phyloP scores from a whole-genome alignment of 2,888 invertebrate species.

The Lymantria dispar region DNA sequence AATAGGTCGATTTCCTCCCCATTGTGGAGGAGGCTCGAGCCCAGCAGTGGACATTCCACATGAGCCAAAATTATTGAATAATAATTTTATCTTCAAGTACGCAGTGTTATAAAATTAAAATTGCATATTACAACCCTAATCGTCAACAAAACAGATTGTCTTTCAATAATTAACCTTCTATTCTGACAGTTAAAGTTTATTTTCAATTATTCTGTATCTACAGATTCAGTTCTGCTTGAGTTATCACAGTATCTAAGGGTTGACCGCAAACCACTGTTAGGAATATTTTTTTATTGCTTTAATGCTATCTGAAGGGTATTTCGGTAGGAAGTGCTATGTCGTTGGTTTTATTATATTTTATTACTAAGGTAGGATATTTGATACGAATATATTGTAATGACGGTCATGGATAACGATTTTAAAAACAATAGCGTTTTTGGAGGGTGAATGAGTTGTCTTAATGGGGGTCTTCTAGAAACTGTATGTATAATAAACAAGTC shows the following conservation, averaged over 20 bases:
- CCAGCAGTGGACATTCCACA: too few relatives aligned
- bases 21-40: too few relatives aligned
- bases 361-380: constrained; percentile 40
- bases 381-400: constrained; percentile 6
- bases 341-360: constrained; percentile 66
- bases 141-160: neutral
- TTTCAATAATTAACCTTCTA: constrained; percentile 1
- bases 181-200: neutral
- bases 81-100: too few relatives aligned
- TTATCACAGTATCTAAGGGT: constrained; percentile 37
- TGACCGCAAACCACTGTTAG: constrained; percentile 44
- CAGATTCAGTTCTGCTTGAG: constrained; percentile 38
- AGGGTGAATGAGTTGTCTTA: neutral
- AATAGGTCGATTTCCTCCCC: too few relatives aligned
- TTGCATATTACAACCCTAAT: neutral
- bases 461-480: neutral
- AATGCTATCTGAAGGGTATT: constrained; percentile 27
- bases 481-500: too few relatives aligned
- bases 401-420: neutral
- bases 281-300: constrained; percentile 53
- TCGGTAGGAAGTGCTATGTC: constrained; percentile 66
- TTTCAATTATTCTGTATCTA: constrained; percentile 7
- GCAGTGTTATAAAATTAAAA: too few relatives aligned
- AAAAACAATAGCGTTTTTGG: neutral
- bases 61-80: too few relatives aligned